Base-by-base conservation (phyloP, 2,888 invertebrate species). In the Papilio gigon region DNA sequence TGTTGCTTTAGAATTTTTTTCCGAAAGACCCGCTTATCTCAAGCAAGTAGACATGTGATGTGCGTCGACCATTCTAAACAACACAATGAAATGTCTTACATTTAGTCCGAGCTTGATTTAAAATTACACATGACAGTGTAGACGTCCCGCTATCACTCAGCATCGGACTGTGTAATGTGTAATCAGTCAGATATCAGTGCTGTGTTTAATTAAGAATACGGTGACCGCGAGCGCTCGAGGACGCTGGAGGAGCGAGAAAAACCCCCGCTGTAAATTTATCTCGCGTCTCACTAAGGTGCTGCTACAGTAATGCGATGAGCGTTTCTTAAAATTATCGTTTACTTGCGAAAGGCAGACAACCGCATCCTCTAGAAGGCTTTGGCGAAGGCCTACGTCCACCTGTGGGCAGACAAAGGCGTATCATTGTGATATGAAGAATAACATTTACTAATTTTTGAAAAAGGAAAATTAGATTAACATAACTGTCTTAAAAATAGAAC, bases 161-260 rank as follows among this genome's bases (percentile, higher is more conserved):
- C 82, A 82, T 82, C 82, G 87, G 87, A 86, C 87, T 84, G 30
- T 60, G 68, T 65, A 65, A 64, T 64, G 73, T 85, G 83, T 85
- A 87, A 85, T 86, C 83, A 86, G 80, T 71, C 25, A 75, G 79
- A 79, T 87, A 86, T 80, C 80, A 81, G 78, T 82, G 78, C 75
- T 73, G 74, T 90, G 88, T 90, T 90, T 90, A 86, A 76, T 85
- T 80, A 85, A 81, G 83, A 86, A 88, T 89, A 82, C 73, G 84
- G 87, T 90, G 89, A 89, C 90, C 89, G 89, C 85, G 83, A 81
- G 80, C 65, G 68, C 73, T 75, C 75, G 80, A 84, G 82, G 84
- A 77, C 84, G 79, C 71, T 73, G 76, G 77, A 72, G 78, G 66
- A 73, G 62, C 78, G 77, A 80, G 79, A 75, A 84, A 86, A 86